phyloP scores from a whole-genome alignment of 2,113 vertebrate species.

The Gracilinanus agilis region DNA sequence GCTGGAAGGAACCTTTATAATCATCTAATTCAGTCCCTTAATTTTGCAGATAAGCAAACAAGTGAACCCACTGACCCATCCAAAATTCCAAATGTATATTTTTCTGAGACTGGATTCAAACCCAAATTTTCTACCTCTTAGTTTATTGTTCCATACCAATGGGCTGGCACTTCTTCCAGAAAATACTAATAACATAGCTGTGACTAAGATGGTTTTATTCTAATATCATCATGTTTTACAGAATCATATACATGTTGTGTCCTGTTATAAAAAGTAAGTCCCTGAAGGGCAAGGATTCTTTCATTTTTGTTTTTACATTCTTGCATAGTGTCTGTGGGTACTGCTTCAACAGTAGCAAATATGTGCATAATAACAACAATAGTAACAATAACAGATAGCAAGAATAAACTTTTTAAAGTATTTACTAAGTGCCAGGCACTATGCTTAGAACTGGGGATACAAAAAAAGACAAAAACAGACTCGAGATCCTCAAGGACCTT shows the following conservation, averaged over 20 bases:
- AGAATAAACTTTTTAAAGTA: background rate
- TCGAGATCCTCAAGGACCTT: background rate
- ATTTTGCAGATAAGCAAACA: background rate
- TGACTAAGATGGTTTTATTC: background rate
- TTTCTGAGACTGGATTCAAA: background rate
- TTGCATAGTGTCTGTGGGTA: background rate
- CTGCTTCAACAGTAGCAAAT: background rate
- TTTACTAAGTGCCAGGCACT: background rate
- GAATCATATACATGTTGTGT: background rate
- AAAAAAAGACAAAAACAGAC: background rate
- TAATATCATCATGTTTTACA: background rate
- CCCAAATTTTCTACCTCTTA: background rate
- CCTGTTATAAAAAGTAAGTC: background rate
- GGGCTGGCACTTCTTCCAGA: background rate
- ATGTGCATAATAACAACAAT: background rate
- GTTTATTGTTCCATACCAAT: background rate
- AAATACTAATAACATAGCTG: background rate
- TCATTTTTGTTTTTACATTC: background rate
- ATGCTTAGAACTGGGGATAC: background rate
- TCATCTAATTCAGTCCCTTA: background rate
- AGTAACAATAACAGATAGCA: background rate
- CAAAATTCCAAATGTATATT: background rate
- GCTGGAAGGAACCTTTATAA: background rate
- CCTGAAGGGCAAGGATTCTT: background rate
- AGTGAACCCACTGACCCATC: background rate